A percentile compares a stretch with the other conserved stretches of the same genome.
These are phyloP conservation scores for Cyanoramphus novaezelandiae DNA, from an alignment of 2,113 vertebrate species.

Conservation along the genomic window DNA sequence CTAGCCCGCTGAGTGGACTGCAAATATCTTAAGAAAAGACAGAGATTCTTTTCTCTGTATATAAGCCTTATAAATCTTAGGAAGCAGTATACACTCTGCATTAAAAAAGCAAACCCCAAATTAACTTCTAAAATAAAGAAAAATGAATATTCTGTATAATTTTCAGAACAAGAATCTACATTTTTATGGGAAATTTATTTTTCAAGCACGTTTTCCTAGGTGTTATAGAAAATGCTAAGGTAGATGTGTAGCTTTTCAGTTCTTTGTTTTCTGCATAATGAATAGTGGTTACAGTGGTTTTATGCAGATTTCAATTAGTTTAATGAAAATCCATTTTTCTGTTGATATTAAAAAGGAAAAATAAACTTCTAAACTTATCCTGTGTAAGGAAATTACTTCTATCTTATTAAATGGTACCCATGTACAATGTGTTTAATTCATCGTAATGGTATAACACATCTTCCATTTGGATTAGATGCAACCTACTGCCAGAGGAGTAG, in stretches of 20 bases:
- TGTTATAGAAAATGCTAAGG: neutral
- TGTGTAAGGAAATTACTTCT: constrained; percentile 3
- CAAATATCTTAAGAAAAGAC: neutral
- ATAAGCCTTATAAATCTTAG: neutral
- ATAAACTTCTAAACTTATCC: constrained; percentile 26
- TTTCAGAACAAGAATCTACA: neutral
- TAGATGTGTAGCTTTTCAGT: neutral
- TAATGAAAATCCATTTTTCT: neutral
- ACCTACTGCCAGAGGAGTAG: neutral
- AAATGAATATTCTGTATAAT: neutral
- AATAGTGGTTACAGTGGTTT: neutral
- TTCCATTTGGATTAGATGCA: neutral
- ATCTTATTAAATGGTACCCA: neutral
- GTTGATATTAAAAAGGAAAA: constrained; percentile 8
- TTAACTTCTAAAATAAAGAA: neutral
- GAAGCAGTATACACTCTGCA: neutral
- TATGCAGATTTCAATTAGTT: neutral
- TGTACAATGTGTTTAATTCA: neutral
- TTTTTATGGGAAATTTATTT: neutral
- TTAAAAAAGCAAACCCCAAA: neutral
- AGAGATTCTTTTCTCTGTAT: neutral
- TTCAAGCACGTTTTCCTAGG: neutral
- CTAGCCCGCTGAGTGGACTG: neutral
- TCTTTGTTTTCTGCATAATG: neutral
- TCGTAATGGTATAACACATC: neutral